Base-by-base conservation (phyloP, 2,113 vertebrate genomes). In the Phrynosoma platyrhinos region DNA sequence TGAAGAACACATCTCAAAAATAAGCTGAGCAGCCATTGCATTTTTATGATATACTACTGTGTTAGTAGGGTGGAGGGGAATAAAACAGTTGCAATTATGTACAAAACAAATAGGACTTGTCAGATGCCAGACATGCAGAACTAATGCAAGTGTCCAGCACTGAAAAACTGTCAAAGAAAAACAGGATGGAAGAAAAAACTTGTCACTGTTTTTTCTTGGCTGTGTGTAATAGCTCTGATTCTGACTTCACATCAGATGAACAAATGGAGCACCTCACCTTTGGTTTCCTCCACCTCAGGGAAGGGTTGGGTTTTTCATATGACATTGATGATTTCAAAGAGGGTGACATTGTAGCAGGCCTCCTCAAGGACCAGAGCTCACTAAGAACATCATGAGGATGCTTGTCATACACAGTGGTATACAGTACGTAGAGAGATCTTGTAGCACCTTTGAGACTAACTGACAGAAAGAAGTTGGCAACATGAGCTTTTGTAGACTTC, bases 41-140 rank as follows among this genome's bases (percentile, higher is more conserved):
- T 90, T 94, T 88, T 92, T 92, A 91, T 93, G 94, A 94, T 87
- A 90, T 69, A 53, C 9, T 18, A 64, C 74, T 86, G 82, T 91
- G 86, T 89, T 93, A 83, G 82, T 92, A 90, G 75, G 58, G 5
- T 53, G 5, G 82, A 47, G 27, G 12, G 78, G 47, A 95, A 94
- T 89, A 88, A 94, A 95, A 88, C 90, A 88, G 79, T 91, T 78
- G 91, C 88, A 95, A 94, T 96, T 96, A 94, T 92, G 93, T 91
- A 83, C 64, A 90, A 92, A 92, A 91, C 94, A 96, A 97, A 94
- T 83, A 92, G 88, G 81, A 92, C 87, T 92, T 95, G 87, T 96
- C 92, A 94, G 82, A 74, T 93, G 87, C 88, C 89, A 93, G 90
- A 87, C 88, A 85, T 88, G 55, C 47, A 82, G 90, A 95, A 90